These are phyloP conservation scores for Clytia hemisphaerica DNA, from an alignment of 30 jellyfish, hydroid and myxozoan species.

Conservation along the genomic window DNA sequence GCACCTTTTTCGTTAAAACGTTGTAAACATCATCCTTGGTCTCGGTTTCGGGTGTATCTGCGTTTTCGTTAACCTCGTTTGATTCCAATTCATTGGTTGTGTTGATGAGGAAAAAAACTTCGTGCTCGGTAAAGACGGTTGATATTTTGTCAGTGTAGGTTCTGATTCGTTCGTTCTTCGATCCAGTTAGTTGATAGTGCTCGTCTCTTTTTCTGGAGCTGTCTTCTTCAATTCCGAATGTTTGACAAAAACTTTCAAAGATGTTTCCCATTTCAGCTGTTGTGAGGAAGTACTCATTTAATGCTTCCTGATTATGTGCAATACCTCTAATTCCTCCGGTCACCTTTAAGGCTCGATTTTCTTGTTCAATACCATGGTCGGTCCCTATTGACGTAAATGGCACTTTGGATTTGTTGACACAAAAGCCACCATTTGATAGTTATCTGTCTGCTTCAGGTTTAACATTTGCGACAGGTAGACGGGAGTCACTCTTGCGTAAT, in stretches of 20 bases:
- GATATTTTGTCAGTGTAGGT: too few relatives aligned
- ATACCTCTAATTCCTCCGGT: not conserved
- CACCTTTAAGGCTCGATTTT: not conserved
- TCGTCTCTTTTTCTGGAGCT: not conserved
- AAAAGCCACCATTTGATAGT: conserved; percentile 8
- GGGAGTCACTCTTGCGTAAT: conserved; percentile 8
- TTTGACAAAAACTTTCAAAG: too few relatives aligned
- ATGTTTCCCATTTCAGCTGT: not conserved
- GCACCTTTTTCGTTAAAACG: not conserved
- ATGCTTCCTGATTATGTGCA: not conserved
- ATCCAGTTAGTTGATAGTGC: conserved; percentile 6
- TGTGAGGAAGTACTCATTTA: not conserved
- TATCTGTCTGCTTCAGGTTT: not conserved
- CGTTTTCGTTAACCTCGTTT: too few relatives aligned
- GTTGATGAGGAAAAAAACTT: too few relatives aligned
- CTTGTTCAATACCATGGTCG: conserved; percentile 1
- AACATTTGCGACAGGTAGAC: conserved; percentile 6
- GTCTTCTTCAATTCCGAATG: not conserved
- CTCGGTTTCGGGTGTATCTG: too few relatives aligned
- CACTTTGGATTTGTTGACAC: conserved; percentile 14
- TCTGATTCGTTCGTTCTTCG: not conserved
- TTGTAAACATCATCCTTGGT: not conserved
- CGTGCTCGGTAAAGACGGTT: too few relatives aligned
- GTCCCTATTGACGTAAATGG: conserved; percentile 27
- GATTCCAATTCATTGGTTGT: not conserved